Conservation (phyloP, 2,797 vertebrate genomes). For the Malacoraja senta region DNA sequence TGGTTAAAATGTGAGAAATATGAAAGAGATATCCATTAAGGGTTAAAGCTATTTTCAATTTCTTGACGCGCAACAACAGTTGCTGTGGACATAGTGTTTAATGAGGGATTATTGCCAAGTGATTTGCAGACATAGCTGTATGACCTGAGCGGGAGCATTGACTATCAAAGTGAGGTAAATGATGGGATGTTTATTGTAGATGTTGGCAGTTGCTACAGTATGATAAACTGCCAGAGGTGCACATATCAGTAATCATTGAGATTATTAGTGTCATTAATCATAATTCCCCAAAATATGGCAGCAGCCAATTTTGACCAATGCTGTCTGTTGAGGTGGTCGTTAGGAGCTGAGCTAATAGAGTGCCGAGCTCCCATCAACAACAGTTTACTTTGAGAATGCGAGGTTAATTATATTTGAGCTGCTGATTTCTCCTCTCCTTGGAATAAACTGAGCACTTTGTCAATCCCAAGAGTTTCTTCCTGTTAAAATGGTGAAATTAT, state of each 20-base stretch:
- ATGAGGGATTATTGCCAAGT: constrained; percentile 62
- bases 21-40: not conserved
- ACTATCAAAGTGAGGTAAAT: constrained; percentile 77
- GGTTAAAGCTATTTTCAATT: constrained; percentile 8
- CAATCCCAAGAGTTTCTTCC: constrained; percentile 58
- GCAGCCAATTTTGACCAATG: constrained; percentile 56
- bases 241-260: constrained; percentile 75
- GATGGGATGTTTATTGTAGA: constrained; percentile 84
- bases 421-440: constrained; percentile 68
- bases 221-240: constrained; percentile 81
- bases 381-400: constrained; percentile 78
- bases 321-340: constrained; percentile 67
- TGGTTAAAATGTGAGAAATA: too few relatives aligned
- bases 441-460: constrained; percentile 68
- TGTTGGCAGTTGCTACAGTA: constrained; percentile 72
- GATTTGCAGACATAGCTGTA: constrained; percentile 67
- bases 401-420: constrained; percentile 94
- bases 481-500: constrained; percentile 66
- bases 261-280: constrained; percentile 88
- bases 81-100: not conserved
- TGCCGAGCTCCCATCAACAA: constrained; percentile 66
- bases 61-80: not conserved
- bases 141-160: constrained; percentile 63
- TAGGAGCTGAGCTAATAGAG: constrained; percentile 70
- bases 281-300: constrained; percentile 75